A percentile compares a stretch with the other conserved stretches of the same genome.
phyloP scores from a whole-genome alignment of 2,797 vertebrate genomes.

The Centropyge bicolor region DNA sequence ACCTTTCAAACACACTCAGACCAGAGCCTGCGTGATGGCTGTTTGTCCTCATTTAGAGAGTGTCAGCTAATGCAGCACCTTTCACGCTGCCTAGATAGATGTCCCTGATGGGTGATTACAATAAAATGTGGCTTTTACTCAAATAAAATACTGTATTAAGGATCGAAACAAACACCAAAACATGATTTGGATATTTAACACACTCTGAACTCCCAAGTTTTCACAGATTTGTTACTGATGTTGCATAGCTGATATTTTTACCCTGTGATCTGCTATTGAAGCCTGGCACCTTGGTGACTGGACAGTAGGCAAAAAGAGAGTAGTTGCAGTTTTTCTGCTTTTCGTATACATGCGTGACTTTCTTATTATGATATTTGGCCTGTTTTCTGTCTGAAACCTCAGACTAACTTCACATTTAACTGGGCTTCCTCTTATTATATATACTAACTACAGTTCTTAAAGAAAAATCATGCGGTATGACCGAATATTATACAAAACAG shows the following conservation, averaged over 20 bases:
- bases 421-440: not conserved
- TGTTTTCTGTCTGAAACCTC: not conserved
- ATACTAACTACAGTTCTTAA: not conserved
- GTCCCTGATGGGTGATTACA: constrained; percentile 25
- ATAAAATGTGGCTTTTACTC: not conserved
- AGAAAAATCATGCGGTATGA: not conserved
- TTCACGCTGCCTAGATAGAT: not conserved
- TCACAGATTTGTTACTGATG: not conserved
- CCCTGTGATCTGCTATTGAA: not conserved
- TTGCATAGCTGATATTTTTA: not conserved
- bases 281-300: not conserved
- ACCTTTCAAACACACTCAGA: constrained; percentile 61
- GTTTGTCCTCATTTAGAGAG: constrained; percentile 51
- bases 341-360: not conserved
- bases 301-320: not conserved
- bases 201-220: not conserved
- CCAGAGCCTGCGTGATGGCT: constrained; percentile 44
- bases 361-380: not conserved
- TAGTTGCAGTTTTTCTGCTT: too few relatives aligned
- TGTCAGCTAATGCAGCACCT: constrained; percentile 15
- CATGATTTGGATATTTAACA: constrained; percentile 4
- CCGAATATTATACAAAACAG: not conserved
- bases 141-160: not conserved
- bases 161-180: not conserved
- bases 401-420: not conserved